Evolutionary conservation across 1,140 invertebrate species (phyloP).

Genomic region (Drosophila serrata): DNA sequence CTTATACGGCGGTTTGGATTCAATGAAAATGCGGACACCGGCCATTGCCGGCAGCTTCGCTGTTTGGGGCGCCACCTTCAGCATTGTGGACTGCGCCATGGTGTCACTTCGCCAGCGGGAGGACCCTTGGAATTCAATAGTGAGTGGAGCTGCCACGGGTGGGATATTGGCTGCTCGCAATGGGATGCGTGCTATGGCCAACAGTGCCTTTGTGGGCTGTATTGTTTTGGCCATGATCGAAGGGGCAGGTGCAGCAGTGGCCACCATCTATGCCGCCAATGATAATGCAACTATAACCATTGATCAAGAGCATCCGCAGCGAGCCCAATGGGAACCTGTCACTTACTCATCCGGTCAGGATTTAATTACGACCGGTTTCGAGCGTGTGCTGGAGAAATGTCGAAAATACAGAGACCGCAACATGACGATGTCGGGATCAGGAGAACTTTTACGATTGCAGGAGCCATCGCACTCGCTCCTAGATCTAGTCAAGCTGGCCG

Average conservation of each 20-base stretch:
- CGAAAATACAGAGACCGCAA: constrained; percentile 13
- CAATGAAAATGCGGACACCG: constrained; percentile 65
- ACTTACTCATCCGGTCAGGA: background rate
- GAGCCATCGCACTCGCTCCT: constrained; percentile 42
- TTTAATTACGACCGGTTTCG: constrained; percentile 33
- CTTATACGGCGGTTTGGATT: constrained; percentile 61
- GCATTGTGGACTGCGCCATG: constrained; percentile 67
- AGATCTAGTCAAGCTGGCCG: constrained; percentile 51
- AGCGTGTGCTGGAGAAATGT: constrained; percentile 54
- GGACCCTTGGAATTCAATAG: constrained; percentile 71
- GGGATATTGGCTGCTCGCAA: constrained; percentile 67
- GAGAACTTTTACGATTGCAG: background rate
- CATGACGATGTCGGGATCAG: background rate
- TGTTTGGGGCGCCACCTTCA: constrained; percentile 71
- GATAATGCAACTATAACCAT: background rate
- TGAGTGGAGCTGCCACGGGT: constrained; percentile 66
- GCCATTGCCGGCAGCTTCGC: constrained; percentile 70
- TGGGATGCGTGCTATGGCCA: constrained; percentile 69
- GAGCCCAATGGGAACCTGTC: constrained; percentile 51
- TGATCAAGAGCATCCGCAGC: background rate
- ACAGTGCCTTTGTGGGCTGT: constrained; percentile 67
- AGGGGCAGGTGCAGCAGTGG: constrained; percentile 61
- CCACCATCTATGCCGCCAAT: constrained; percentile 66
- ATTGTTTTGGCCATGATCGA: constrained; percentile 68
- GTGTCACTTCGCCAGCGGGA: constrained; percentile 59